These are phyloP conservation scores for Leptoteleia sp. DNA, from an alignment of 1,140 invertebrate genomes.

Conservation along the genomic window DNA sequence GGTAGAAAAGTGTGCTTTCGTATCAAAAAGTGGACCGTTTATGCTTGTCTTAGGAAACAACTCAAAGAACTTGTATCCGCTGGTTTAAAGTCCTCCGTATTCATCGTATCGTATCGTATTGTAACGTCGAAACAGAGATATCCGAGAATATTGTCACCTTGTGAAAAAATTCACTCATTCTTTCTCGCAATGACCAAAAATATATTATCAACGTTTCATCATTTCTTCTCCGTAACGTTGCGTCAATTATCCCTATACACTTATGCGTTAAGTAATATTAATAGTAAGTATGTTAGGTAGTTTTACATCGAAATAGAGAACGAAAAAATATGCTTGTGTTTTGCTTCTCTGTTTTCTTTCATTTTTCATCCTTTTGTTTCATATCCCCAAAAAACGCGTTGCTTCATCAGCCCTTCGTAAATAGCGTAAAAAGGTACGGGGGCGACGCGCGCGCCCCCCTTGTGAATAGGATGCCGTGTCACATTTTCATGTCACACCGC, in stretches of 20 bases:
- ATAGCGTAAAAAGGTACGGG: slow-evolving; percentile 62
- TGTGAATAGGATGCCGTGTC: slow-evolving; percentile 40
- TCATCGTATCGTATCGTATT: not conserved
- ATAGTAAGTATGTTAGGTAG: slow-evolving; percentile 80
- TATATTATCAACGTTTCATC: slow-evolving; percentile 78
- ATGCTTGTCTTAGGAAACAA: slow-evolving; percentile 66
- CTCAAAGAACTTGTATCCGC: slow-evolving; percentile 33
- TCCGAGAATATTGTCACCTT: slow-evolving; percentile 80
- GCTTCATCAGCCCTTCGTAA: slow-evolving; percentile 66
- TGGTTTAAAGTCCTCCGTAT: slow-evolving; percentile 10
- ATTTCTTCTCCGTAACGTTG: slow-evolving; percentile 66
- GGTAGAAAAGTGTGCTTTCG: slow-evolving; percentile 78
- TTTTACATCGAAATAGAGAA: slow-evolving; percentile 80
- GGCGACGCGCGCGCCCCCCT: slow-evolving; percentile 39
- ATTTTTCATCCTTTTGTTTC: slow-evolving; percentile 15
- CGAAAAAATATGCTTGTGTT: slow-evolving; percentile 78
- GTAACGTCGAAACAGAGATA: slow-evolving; percentile 72
- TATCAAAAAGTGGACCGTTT: slow-evolving; percentile 78
- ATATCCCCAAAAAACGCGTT: slow-evolving; percentile 44
- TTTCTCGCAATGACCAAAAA: slow-evolving; percentile 81
- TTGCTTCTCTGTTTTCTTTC: slow-evolving; percentile 21
- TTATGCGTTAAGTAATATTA: slow-evolving; percentile 81
- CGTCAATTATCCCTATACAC: slow-evolving; percentile 70
- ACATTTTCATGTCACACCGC: slow-evolving; percentile 33
- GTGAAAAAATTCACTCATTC: slow-evolving; percentile 78